These are phyloP conservation scores for Gopherus flavomarginatus DNA, from an alignment of 2,113 vertebrate genomes.

Conservation along the genomic window DNA sequence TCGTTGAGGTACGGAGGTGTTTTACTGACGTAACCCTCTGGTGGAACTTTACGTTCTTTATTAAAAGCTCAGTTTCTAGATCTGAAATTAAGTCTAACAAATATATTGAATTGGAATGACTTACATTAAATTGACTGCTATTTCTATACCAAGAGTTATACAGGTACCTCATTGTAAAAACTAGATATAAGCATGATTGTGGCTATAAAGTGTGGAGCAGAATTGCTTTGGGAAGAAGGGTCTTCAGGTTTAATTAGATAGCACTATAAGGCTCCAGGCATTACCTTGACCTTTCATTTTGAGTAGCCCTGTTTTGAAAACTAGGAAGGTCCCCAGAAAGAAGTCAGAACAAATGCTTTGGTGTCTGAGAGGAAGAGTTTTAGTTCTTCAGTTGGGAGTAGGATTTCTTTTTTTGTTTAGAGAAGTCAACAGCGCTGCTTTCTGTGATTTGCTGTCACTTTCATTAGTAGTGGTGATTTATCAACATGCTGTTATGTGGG, in stretches of 20 bases:
- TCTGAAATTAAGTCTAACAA: neutral
- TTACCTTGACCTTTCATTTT: neutral
- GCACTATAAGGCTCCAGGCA: neutral
- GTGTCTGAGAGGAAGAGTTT: neutral
- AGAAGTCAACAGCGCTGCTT: neutral
- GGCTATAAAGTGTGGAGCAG: neutral
- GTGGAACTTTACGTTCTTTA: neutral
- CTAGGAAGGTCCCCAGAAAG: neutral
- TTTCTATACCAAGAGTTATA: neutral
- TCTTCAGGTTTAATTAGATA: neutral
- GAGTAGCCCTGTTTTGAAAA: neutral
- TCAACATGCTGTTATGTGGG: neutral
- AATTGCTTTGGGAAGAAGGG: neutral
- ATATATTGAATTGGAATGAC: neutral
- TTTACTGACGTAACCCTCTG: neutral
- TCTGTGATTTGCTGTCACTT: neutral
- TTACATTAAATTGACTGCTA: fast-evolving
- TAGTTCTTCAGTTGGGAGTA: neutral
- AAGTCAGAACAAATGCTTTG: neutral
- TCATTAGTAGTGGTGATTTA: neutral
- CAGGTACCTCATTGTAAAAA: neutral
- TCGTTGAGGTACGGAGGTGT: neutral
- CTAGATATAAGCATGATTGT: neutral
- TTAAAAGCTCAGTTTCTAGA: neutral
- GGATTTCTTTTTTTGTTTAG: neutral